These are phyloP conservation scores for Pantherophis guttatus DNA, from an alignment of 2,113 vertebrate genomes.

Conservation along the genomic window DNA sequence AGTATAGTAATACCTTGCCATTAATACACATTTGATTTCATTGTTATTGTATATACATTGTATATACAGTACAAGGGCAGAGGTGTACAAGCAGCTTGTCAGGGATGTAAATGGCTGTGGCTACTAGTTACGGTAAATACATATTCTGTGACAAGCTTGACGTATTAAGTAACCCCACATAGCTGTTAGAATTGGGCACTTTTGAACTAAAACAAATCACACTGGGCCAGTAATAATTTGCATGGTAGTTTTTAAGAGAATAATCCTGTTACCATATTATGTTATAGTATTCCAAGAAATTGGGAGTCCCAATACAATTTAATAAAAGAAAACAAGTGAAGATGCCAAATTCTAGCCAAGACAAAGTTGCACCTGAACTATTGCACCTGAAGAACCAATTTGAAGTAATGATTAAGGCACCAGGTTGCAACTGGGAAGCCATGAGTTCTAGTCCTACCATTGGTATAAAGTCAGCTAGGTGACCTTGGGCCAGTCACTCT, in stretches of 20 bases:
- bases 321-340: neutral
- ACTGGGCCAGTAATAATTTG: no score
- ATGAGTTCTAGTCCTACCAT: neutral
- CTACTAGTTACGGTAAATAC: neutral
- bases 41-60: neutral
- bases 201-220: neutral
- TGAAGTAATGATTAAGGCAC: neutral
- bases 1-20: no score
- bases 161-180: neutral
- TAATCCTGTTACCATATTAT: neutral
- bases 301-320: neutral
- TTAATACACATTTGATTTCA: neutral
- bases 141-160: neutral
- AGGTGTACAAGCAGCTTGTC: neutral
- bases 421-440: neutral
- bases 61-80: neutral
- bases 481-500: neutral
- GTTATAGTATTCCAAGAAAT: neutral
- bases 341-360: neutral
- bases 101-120: neutral
- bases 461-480: neutral
- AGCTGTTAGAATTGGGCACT: neutral
- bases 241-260: neutral
- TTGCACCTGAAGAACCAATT: neutral
- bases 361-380: neutral